A percentile compares a stretch with the other conserved stretches of the same genome.
Conservation (phyloP, 2,888 invertebrate genomes). For the Phalera bucephala region DNA sequence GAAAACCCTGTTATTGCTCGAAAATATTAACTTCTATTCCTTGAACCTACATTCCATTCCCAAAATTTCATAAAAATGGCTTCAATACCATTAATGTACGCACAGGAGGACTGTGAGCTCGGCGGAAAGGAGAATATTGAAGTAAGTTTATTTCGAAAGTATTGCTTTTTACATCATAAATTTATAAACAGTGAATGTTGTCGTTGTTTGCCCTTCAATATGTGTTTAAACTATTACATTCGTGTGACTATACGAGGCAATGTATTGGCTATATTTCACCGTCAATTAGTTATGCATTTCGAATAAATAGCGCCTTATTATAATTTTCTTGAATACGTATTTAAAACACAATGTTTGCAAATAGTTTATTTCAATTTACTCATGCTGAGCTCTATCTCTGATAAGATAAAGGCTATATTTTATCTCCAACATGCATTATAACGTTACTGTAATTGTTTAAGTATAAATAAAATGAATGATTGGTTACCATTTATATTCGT, state of each 20-base stretch:
- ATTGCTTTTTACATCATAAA: slow-evolving; percentile 4
- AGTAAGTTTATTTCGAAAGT: slow-evolving; percentile 42
- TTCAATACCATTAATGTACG: slow-evolving; percentile 83
- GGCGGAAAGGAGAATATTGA: slow-evolving; percentile 85
- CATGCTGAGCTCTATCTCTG: slow-evolving; percentile 8
- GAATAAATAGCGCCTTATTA: not conserved
- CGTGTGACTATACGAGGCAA: too few species aligned
- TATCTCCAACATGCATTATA: too few species aligned
- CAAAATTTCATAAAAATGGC: slow-evolving; percentile 53
- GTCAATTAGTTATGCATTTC: slow-evolving; percentile 8
- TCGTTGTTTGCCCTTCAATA: slow-evolving; percentile 31
- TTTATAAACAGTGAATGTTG: slow-evolving; percentile 19
- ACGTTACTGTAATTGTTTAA: too few species aligned
- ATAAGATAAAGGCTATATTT: slow-evolving; percentile 20
- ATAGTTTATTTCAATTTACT: slow-evolving; percentile 8
- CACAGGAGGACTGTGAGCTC: slow-evolving; percentile 85
- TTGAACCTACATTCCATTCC: slow-evolving; percentile 1
- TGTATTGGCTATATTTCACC: slow-evolving; percentile 11
- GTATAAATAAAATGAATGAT: too few species aligned
- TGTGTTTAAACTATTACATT: slow-evolving; percentile 2
- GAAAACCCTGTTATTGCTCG: too few species aligned
- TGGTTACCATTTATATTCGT: too few species aligned
- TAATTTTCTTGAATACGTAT: not conserved
- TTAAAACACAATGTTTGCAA: not conserved
- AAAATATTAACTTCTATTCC: too few species aligned